Evolutionary conservation across 1,140 invertebrate genomes (phyloP).

Genomic region (Drosophila grimshawi): DNA sequence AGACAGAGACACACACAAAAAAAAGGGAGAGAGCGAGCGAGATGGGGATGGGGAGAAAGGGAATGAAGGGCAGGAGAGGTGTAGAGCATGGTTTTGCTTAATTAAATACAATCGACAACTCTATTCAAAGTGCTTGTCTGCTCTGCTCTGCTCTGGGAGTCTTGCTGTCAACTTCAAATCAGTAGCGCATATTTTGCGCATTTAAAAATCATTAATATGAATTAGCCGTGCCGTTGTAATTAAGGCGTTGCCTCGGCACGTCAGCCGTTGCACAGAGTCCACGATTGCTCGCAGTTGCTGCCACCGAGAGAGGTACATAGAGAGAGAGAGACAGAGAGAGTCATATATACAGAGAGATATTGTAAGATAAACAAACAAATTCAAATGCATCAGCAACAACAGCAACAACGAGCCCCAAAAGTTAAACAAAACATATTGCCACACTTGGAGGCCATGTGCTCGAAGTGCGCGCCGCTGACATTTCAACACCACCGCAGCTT

Average conservation of each 20-base stretch:
- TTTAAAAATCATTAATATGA: conserved; percentile 79
- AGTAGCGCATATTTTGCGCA: conserved; percentile 70
- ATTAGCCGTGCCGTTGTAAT: conserved; percentile 59
- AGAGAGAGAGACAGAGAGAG: conserved; percentile 4
- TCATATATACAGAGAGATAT: conserved; percentile 14
- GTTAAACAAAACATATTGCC: conserved; percentile 79
- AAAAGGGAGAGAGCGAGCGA: not conserved
- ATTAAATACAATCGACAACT: conserved; percentile 74
- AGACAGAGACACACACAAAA: no score
- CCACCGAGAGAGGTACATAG: not conserved
- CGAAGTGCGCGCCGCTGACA: conserved; percentile 61
- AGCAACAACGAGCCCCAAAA: conserved; percentile 37
- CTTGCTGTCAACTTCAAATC: conserved; percentile 50
- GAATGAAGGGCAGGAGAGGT: not conserved
- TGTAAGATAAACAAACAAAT: conserved; percentile 72
- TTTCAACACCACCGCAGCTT: conserved; percentile 61
- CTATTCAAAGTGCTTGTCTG: conserved; percentile 44
- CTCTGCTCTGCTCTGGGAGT: not conserved
- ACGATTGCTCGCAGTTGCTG: conserved; percentile 35
- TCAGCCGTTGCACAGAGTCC: conserved; percentile 26
- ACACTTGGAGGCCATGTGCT: conserved; percentile 70
- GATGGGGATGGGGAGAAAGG: not conserved
- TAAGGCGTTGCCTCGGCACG: conserved; percentile 48
- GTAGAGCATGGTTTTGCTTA: conserved; percentile 36
- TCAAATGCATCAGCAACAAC: conserved; percentile 21